A percentile compares a stretch with the other conserved stretches of the same genome.
Conservation (phyloP, 1,140 invertebrate species). For the Halesus radiatus region DNA sequence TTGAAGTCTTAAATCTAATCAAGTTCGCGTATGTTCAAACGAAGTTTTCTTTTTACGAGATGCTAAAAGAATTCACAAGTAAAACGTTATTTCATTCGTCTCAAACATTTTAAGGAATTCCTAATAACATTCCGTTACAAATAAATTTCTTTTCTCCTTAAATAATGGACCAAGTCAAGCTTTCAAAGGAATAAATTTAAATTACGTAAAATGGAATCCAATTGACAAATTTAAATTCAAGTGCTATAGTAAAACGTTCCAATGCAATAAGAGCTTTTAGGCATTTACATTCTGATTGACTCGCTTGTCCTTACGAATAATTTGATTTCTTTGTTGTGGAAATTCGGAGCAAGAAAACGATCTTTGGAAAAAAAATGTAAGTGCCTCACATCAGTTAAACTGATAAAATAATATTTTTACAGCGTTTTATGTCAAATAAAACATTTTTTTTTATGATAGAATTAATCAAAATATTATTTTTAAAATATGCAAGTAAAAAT, state of each 20-base stretch:
- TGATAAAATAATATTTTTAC: too few relatives aligned
- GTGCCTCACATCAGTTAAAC: too few relatives aligned
- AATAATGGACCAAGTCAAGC: conserved; percentile 8
- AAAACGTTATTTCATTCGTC: neutral
- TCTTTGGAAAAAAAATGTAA: neutral
- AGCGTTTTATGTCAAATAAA: too few relatives aligned
- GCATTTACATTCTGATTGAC: conserved; percentile 28
- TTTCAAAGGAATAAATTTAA: conserved; percentile 33
- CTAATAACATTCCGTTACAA: conserved; percentile 8
- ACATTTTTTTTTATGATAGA: too few relatives aligned
- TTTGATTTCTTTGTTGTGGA: conserved; percentile 22
- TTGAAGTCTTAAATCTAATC: too few relatives aligned
- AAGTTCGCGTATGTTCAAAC: too few relatives aligned
- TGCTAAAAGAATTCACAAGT: too few relatives aligned
- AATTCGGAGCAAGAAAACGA: neutral
- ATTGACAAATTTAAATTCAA: conserved; percentile 27
- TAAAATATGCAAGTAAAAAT: too few relatives aligned
- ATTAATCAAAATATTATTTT: too few relatives aligned
- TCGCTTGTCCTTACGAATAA: conserved; percentile 12
- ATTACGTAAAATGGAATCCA: conserved; percentile 26
- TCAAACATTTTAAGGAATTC: conserved; percentile 3
- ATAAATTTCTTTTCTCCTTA: neutral
- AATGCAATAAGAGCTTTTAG: conserved; percentile 13
- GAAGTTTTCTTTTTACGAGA: too few relatives aligned
- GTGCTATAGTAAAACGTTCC: conserved; percentile 7